Conservation (phyloP, 2,113 vertebrate species). For the Setophaga kirtlandii region DNA sequence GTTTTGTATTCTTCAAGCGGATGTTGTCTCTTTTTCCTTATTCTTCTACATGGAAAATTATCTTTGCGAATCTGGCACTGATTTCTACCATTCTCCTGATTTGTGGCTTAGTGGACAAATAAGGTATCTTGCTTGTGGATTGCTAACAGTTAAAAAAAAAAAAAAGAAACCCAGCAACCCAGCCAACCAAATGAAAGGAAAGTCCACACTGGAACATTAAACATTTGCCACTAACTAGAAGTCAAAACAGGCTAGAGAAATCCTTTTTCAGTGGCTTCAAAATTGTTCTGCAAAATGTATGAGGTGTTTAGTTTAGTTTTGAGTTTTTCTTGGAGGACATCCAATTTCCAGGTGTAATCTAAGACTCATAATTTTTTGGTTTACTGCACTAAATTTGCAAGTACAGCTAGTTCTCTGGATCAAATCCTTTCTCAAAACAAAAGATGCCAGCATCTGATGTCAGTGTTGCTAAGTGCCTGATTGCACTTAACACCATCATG, state of each 20-base stretch:
- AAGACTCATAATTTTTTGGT: background rate
- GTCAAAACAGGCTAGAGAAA: background rate
- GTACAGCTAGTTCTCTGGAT: slow-evolving; percentile 23
- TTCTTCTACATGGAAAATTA: background rate
- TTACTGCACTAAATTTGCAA: slow-evolving; percentile 41
- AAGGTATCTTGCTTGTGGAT: too few relatives aligned
- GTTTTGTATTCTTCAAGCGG: background rate
- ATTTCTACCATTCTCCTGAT: background rate
- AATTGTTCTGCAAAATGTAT: background rate
- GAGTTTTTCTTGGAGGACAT: background rate
- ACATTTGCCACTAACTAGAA: background rate
- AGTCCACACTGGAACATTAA: background rate
- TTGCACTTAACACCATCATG: slow-evolving; percentile 3
- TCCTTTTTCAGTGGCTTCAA: background rate
- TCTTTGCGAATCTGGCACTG: background rate
- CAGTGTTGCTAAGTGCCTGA: slow-evolving; percentile 58
- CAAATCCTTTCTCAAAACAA: slow-evolving; percentile 58
- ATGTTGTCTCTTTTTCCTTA: background rate
- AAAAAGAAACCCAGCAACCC: background rate
- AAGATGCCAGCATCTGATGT: slow-evolving; percentile 33
- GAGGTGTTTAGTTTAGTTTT: background rate
- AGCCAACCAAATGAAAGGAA: background rate
- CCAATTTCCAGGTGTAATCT: background rate
- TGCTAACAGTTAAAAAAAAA: background rate
- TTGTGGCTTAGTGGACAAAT: background rate